phyloP scores from a whole-genome alignment of 2,888 invertebrate genomes.

The Chloroclystis v-ata region DNA sequence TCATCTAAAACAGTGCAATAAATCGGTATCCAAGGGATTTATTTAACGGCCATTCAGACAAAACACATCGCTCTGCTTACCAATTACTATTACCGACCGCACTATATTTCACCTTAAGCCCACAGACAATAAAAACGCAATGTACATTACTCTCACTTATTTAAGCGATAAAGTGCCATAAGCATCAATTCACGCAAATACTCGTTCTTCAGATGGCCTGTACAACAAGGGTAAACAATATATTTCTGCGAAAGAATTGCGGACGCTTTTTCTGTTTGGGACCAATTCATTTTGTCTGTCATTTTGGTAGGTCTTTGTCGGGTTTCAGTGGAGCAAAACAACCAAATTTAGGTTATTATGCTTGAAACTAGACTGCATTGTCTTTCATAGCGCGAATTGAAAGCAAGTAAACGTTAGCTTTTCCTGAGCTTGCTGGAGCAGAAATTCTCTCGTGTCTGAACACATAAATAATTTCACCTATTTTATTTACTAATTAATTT shows the following conservation, averaged over 20 bases:
- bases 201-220: constrained; percentile 31
- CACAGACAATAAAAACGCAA: constrained; percentile 33
- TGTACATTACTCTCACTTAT: constrained; percentile 38
- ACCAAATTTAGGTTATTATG: too few relatives aligned
- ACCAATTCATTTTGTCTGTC: constrained; percentile 27
- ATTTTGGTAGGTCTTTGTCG: neutral
- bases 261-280: constrained; percentile 22
- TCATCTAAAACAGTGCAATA: neutral
- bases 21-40: neutral
- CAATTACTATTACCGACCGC: constrained; percentile 21
- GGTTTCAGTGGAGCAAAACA: neutral
- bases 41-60: neutral
- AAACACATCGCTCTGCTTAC: constrained; percentile 8
- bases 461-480: too few relatives aligned
- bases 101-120: constrained; percentile 25
- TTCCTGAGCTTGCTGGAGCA: too few relatives aligned
- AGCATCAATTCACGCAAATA: constrained; percentile 41
- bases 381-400: too few relatives aligned
- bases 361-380: too few relatives aligned
- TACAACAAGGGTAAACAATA: constrained; percentile 42
- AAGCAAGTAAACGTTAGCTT: too few relatives aligned
- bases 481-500: too few relatives aligned
- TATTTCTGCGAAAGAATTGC: constrained; percentile 36
- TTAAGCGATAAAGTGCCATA: constrained; percentile 30
- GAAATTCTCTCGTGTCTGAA: too few relatives aligned